Evolutionary conservation across 2,113 vertebrate genomes (phyloP).

Genomic region (Sinosuthora webbiana): DNA sequence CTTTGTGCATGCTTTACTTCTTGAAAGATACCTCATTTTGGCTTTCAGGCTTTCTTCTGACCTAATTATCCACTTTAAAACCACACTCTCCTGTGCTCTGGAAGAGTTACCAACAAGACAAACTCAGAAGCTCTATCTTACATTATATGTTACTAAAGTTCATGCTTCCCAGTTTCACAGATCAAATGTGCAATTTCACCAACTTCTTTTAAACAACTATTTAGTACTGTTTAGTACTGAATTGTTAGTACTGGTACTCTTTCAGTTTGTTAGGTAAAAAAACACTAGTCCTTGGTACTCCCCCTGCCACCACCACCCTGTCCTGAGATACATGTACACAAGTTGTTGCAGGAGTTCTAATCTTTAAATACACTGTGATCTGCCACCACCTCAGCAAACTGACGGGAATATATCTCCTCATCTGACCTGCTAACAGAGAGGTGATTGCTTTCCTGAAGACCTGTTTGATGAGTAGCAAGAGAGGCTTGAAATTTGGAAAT

Average conservation of each 20-base stretch:
- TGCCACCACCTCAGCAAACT: not conserved
- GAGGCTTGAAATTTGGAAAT: not conserved
- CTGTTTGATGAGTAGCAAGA: not conserved
- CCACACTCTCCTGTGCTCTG: rapidly evolving
- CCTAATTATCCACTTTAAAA: not conserved
- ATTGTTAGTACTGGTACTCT: not conserved
- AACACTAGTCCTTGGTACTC: not conserved
- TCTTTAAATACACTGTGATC: not conserved
- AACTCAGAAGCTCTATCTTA: not conserved
- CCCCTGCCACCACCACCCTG: not conserved
- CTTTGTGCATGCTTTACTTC: not conserved
- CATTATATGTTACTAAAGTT: not conserved
- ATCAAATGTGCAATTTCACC: not conserved
- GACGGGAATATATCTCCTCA: not conserved
- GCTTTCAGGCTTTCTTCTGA: not conserved
- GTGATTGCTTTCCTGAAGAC: not conserved
- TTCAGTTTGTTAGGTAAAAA: not conserved
- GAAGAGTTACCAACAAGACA: not conserved
- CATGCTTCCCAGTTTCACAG: not conserved
- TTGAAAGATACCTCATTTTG: not conserved
- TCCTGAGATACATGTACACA: rapidly evolving
- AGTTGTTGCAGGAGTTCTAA: not conserved
- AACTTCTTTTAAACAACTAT: not conserved
- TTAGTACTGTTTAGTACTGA: not conserved
- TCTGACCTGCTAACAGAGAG: not conserved